A percentile compares a stretch with the other conserved stretches of the same genome.
Evolutionary conservation across 2,797 vertebrate genomes (phyloP).

Genomic region (Gallinago nigripennis): DNA sequence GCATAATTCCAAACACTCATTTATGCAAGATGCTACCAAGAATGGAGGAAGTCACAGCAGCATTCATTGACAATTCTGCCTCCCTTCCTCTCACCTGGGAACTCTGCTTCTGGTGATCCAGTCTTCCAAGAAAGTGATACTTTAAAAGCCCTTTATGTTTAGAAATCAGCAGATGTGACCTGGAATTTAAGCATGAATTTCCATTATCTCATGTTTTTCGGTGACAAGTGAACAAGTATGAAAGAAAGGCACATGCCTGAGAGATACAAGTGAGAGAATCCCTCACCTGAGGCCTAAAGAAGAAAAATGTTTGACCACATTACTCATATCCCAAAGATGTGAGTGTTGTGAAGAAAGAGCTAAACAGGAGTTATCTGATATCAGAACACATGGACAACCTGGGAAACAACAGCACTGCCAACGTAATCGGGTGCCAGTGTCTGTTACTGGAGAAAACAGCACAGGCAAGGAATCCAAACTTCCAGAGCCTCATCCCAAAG

Average conservation of each 20-base stretch:
- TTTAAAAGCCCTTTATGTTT: neutral
- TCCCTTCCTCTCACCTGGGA: neutral
- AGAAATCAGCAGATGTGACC: neutral
- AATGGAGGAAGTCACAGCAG: neutral
- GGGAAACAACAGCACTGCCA: neutral
- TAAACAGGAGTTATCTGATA: neutral
- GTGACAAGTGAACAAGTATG: neutral
- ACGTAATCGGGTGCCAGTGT: neutral
- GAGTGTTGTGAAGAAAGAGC: neutral
- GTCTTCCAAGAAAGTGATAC: neutral
- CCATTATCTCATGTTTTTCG: neutral
- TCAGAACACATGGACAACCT: neutral
- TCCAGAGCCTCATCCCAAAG: neutral
- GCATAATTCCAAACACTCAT: neutral
- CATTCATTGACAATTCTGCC: neutral
- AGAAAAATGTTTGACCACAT: neutral
- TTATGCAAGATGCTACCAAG: neutral
- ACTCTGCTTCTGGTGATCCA: neutral
- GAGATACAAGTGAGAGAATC: neutral
- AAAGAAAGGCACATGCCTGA: neutral
- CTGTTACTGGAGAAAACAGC: neutral
- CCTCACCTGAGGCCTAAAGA: neutral
- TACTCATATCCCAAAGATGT: neutral
- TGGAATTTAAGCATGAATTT: neutral
- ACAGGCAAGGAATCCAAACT: neutral